A percentile compares a stretch with the other conserved stretches of the same genome.
Evolutionary conservation across 2,888 invertebrate species (phyloP).

Genomic region (Tetranychus truncatus): DNA sequence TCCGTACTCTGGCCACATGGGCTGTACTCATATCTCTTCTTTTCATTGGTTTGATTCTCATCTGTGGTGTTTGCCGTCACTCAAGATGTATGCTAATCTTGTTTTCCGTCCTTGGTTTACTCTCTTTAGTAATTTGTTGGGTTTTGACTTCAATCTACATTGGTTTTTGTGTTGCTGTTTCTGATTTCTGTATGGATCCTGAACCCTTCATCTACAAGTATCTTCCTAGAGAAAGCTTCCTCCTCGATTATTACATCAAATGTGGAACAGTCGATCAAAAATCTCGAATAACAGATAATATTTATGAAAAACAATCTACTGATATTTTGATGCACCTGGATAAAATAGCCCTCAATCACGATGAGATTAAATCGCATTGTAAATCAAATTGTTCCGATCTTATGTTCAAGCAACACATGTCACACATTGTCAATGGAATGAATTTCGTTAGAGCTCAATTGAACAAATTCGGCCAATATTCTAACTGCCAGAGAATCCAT

Average conservation of each 20-base stretch:
- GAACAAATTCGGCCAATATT: neutral
- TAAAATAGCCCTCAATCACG: neutral
- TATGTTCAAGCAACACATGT: neutral
- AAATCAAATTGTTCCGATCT: constrained; percentile 5
- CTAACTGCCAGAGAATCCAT: constrained; percentile 61
- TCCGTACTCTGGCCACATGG: constrained; percentile 76
- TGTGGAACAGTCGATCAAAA: constrained; percentile 11
- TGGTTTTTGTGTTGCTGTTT: constrained; percentile 58
- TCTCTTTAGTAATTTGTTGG: constrained; percentile 75
- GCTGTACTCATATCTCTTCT: constrained; percentile 64
- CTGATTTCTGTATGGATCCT: constrained; percentile 67
- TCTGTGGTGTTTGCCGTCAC: constrained; percentile 71
- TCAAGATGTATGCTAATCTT: constrained; percentile 71
- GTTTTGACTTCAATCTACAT: constrained; percentile 68
- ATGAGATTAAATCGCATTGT: neutral
- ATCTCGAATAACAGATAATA: neutral
- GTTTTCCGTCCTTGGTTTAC: constrained; percentile 62
- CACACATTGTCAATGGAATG: neutral
- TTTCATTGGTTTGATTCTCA: constrained; percentile 65
- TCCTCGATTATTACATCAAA: constrained; percentile 21
- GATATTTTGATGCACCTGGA: constrained; percentile 9
- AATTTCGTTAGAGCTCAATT: neutral
- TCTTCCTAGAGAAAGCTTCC: constrained; percentile 26
- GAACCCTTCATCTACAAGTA: constrained; percentile 49
- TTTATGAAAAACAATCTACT: neutral